A percentile compares a stretch with the other conserved stretches of the same genome.
These are phyloP conservation scores for Sciaenops ocellatus DNA, from an alignment of 2,797 vertebrate genomes.

Conservation along the genomic window DNA sequence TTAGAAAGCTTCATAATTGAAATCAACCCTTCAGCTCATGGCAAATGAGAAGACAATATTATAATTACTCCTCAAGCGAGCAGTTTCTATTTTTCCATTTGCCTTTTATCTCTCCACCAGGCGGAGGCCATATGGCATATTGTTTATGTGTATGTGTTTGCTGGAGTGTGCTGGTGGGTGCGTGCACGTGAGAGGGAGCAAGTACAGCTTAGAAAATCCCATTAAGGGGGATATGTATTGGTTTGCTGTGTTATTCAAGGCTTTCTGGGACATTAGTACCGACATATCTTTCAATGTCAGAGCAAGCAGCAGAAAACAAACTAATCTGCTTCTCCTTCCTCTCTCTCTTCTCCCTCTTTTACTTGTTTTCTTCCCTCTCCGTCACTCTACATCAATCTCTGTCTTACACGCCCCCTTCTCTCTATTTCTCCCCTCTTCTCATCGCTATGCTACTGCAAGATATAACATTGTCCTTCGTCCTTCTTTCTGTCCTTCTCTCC, in stretches of 20 bases:
- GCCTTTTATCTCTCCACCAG: conserved; percentile 63
- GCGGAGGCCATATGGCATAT: conserved; percentile 62
- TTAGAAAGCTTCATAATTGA: conserved; percentile 63
- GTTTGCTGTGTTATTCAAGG: conserved; percentile 77
- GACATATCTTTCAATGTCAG: conserved; percentile 78
- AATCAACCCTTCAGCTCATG: conserved; percentile 67
- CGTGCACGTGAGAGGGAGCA: conserved; percentile 29
- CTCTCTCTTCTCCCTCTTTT: conserved; percentile 42
- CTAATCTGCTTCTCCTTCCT: conserved; percentile 69
- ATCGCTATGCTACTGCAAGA: conserved; percentile 13
- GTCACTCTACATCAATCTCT: conserved; percentile 68
- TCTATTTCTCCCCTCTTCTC: conserved; percentile 32
- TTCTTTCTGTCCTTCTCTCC: conserved; percentile 18
- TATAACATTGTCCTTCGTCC: conserved; percentile 32
- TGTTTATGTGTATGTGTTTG: conserved; percentile 37
- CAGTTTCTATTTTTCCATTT: conserved; percentile 66
- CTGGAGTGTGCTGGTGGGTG: conserved; percentile 19
- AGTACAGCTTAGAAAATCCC: conserved; percentile 73
- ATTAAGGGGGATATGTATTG: conserved; percentile 77
- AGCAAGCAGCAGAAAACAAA: conserved; percentile 71
- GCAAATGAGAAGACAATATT: conserved; percentile 71
- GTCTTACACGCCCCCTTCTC: conserved; percentile 36
- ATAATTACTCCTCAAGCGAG: conserved; percentile 71
- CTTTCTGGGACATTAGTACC: conserved; percentile 74
- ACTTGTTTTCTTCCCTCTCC: conserved; percentile 50